phyloP scores from a whole-genome alignment of 2,888 invertebrate genomes.

The Cordilura impudica region DNA sequence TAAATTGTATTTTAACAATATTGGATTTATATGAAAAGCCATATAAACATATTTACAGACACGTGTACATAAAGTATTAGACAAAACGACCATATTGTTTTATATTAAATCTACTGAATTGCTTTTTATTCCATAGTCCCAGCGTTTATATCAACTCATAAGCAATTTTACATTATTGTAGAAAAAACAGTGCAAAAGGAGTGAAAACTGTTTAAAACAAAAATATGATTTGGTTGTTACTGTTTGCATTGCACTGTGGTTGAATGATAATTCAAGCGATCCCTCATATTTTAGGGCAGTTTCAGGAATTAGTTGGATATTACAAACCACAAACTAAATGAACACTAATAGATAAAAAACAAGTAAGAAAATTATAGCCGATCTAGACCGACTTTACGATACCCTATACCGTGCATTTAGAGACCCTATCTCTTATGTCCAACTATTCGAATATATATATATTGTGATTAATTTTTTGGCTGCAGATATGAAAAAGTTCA shows the following conservation, averaged over 20 bases:
- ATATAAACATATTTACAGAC: not conserved
- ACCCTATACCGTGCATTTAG: too few species aligned
- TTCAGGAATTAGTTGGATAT: too few species aligned
- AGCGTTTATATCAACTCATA: slow-evolving; percentile 53
- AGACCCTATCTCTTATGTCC: too few species aligned
- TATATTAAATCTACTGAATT: slow-evolving; percentile 11
- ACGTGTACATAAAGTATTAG: not conserved
- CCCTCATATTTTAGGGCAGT: too few species aligned
- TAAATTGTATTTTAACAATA: slow-evolving; percentile 64
- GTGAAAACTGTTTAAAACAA: slow-evolving; percentile 53
- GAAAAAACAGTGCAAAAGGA: slow-evolving; percentile 27
- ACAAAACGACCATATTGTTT: slow-evolving; percentile 27
- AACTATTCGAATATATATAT: too few species aligned
- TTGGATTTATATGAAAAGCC: slow-evolving; percentile 60
- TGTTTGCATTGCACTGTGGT: not conserved
- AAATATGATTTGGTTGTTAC: slow-evolving; percentile 34
- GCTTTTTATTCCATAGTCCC: slow-evolving; percentile 40
- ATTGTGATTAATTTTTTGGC: too few species aligned
- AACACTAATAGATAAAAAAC: too few species aligned
- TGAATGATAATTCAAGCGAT: not conserved
- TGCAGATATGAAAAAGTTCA: too few species aligned
- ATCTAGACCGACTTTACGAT: too few species aligned
- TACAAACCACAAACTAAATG: too few species aligned
- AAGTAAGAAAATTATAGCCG: too few species aligned
- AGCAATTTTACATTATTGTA: slow-evolving; percentile 60